These are phyloP conservation scores for Drosophila malerkotliana DNA, from an alignment of 1,140 invertebrate species.

Conservation along the genomic window DNA sequence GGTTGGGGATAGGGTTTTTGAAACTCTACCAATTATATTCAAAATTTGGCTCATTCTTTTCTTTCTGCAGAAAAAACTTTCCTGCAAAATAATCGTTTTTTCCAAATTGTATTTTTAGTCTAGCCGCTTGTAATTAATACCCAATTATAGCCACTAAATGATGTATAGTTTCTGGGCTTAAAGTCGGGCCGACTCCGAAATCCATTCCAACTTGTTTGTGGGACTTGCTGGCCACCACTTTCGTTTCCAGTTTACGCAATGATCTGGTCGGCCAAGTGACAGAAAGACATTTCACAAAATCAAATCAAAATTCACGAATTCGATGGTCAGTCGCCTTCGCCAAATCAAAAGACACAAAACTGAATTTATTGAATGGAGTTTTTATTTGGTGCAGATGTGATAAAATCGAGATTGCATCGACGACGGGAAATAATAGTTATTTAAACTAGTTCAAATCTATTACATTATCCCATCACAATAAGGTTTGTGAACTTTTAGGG, in stretches of 20 bases:
- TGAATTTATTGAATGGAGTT: slow-evolving; percentile 26
- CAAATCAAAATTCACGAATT: slow-evolving; percentile 42
- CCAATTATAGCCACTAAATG: slow-evolving; percentile 25
- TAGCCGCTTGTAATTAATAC: slow-evolving; percentile 10
- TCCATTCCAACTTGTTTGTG: slow-evolving; percentile 35
- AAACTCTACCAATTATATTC: slow-evolving; percentile 22
- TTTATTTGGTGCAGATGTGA: neutral
- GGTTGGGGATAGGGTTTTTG: slow-evolving; percentile 13
- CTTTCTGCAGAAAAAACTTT: neutral
- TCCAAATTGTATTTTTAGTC: slow-evolving; percentile 1
- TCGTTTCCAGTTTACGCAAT: slow-evolving; percentile 61
- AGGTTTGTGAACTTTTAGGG: neutral
- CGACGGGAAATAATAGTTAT: neutral
- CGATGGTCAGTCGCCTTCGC: slow-evolving; percentile 2
- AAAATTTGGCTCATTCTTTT: slow-evolving; percentile 26
- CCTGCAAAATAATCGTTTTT: slow-evolving; percentile 4
- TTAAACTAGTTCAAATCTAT: slow-evolving; percentile 2
- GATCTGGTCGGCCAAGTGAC: slow-evolving; percentile 22
- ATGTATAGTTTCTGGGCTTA: slow-evolving; percentile 25
- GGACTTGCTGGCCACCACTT: slow-evolving; percentile 34
- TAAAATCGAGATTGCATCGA: slow-evolving; percentile 23
- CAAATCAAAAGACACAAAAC: slow-evolving; percentile 5
- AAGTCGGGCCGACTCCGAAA: slow-evolving; percentile 30
- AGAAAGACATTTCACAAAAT: slow-evolving; percentile 53
- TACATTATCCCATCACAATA: neutral